These are phyloP conservation scores for Poliocrania exsul DNA, from an alignment of 2,797 vertebrate species.

Conservation along the genomic window DNA sequence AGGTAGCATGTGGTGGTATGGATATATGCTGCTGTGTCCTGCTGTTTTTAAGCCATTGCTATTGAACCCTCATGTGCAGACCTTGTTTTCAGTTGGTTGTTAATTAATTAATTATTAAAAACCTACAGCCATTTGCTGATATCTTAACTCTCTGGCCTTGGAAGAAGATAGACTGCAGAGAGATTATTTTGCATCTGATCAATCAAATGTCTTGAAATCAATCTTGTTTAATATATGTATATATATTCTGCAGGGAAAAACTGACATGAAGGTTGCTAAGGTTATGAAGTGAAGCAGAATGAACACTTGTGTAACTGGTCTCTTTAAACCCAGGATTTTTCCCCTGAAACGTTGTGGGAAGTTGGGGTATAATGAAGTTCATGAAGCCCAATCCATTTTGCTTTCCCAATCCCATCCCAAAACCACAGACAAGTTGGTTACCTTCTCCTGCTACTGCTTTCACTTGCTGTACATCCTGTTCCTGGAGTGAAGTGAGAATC, in stretches of 20 bases:
- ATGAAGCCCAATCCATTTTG: not conserved
- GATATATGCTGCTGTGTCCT: not conserved
- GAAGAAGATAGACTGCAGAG: not conserved
- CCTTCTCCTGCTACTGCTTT: not conserved
- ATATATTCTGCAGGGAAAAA: not conserved
- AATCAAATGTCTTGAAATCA: not conserved
- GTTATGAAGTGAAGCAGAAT: not conserved
- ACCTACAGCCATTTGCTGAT: not conserved
- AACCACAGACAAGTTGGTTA: not conserved
- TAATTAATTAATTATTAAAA: conserved; percentile 19
- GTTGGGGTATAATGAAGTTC: not conserved
- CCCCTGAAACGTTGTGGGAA: not conserved
- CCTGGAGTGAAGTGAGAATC: not conserved
- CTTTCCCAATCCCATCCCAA: not conserved
- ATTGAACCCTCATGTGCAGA: not conserved
- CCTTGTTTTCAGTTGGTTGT: not conserved
- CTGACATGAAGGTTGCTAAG: not conserved
- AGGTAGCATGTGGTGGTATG: not conserved
- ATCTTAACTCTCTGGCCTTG: not conserved
- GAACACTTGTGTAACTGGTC: not conserved
- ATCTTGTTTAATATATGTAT: not conserved
- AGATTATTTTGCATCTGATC: not conserved
- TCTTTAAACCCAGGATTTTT: not conserved
- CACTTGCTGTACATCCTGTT: not conserved
- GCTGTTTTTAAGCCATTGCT: not conserved